phyloP scores from a whole-genome alignment of 2,888 invertebrate species.

The Mythimna lalbum region DNA sequence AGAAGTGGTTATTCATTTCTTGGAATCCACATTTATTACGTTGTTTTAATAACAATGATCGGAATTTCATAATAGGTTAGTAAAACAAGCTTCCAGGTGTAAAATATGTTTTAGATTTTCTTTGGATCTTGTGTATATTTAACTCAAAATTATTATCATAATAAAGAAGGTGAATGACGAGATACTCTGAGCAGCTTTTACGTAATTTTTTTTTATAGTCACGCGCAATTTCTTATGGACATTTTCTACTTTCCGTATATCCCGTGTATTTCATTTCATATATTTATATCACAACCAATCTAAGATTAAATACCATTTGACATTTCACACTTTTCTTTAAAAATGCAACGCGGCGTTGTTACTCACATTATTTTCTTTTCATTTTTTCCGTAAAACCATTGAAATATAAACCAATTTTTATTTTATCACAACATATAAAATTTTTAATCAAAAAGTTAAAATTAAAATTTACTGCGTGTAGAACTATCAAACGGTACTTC shows the following conservation, averaged over 20 bases:
- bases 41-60: conserved; percentile 11
- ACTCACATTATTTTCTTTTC: too few species aligned
- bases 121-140: not conserved
- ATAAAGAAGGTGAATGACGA: not conserved
- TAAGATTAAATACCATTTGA: too few species aligned
- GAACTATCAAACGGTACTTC: too few species aligned
- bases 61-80: conserved; percentile 7
- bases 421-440: too few species aligned
- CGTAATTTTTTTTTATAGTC: not conserved
- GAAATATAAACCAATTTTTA: too few species aligned
- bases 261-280: too few species aligned
- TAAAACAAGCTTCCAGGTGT: not conserved
- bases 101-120: not conserved
- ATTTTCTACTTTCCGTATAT: not conserved
- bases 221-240: not conserved
- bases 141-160: not conserved
- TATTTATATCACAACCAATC: too few species aligned
- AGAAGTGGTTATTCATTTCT: not conserved
- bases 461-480: too few species aligned
- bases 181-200: not conserved
- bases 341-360: too few species aligned
- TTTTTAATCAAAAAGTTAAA: too few species aligned
- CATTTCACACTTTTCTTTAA: too few species aligned
- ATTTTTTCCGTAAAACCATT: too few species aligned
- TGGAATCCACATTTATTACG: not conserved